Evolutionary conservation across 2,888 invertebrate species (phyloP).

Genomic region (Drosophila kuntzei): DNA sequence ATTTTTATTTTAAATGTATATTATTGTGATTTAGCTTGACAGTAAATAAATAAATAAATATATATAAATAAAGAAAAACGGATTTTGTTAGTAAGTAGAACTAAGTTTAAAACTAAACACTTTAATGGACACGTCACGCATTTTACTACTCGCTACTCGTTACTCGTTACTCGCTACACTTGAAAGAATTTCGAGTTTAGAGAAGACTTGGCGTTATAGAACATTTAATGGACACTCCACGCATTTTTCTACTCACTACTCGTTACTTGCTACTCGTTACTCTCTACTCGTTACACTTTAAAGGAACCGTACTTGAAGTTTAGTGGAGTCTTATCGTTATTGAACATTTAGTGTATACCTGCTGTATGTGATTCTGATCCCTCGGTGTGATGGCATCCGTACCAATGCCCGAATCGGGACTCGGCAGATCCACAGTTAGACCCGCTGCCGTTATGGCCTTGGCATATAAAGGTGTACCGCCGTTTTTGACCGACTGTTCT

Average conservation of each 20-base stretch:
- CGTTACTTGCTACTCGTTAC: constrained; percentile 22
- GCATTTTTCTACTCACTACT: constrained; percentile 16
- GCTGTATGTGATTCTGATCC: constrained; percentile 95
- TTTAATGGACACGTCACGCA: constrained; percentile 56
- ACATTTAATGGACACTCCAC: constrained; percentile 20
- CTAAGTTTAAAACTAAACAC: background rate
- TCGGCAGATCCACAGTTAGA: constrained; percentile 96
- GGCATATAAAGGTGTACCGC: constrained; percentile 84
- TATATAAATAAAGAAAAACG: constrained; percentile 1
- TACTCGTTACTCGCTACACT: constrained; percentile 22
- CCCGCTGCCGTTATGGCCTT: constrained; percentile 90
- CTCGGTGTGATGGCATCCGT: constrained; percentile 96
- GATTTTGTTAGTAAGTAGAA: background rate
- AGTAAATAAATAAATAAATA: background rate
- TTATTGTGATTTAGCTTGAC: too few relatives aligned
- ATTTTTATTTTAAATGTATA: too few relatives aligned
- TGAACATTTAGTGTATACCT: constrained; percentile 87
- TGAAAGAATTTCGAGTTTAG: too few relatives aligned
- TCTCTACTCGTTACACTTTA: constrained; percentile 9
- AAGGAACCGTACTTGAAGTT: background rate
- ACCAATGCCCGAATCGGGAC: constrained; percentile 98
- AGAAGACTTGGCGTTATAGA: background rate
- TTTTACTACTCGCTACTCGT: constrained; percentile 14
- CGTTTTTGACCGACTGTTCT: constrained; percentile 73
- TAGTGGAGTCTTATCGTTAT: background rate